phyloP scores from a whole-genome alignment of 2,888 invertebrate genomes.

The Brenthis ino region DNA sequence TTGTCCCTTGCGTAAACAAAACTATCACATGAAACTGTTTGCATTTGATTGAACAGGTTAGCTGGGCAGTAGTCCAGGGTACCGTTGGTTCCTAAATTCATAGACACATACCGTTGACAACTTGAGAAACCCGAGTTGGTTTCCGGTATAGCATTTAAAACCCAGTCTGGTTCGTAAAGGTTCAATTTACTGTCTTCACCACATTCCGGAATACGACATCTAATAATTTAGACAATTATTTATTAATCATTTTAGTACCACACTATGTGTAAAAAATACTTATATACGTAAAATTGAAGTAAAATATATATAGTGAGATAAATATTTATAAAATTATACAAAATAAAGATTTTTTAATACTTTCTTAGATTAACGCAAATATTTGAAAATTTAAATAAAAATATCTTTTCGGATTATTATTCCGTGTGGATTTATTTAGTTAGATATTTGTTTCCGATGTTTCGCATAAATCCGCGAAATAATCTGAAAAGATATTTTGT shows the following conservation, averaged over 20 bases:
- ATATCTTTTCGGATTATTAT: too few relatives aligned
- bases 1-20: constrained; percentile 46
- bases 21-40: constrained; percentile 40
- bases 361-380: too few relatives aligned
- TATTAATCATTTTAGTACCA: neutral
- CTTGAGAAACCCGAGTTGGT: constrained; percentile 56
- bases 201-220: constrained; percentile 73
- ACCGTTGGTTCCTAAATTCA: constrained; percentile 40
- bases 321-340: too few relatives aligned
- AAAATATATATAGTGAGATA: too few relatives aligned
- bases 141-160: constrained; percentile 58
- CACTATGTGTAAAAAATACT: too few relatives aligned
- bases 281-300: too few relatives aligned
- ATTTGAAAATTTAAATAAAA: too few relatives aligned
- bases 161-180: constrained; percentile 56
- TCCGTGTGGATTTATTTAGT: too few relatives aligned
- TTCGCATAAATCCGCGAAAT: too few relatives aligned
- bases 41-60: constrained; percentile 48
- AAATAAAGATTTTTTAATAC: too few relatives aligned
- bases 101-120: constrained; percentile 57
- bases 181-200: constrained; percentile 46
- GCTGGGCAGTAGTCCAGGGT: constrained; percentile 52
- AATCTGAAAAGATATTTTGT: too few relatives aligned
- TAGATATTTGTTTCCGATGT: too few relatives aligned
- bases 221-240: constrained; percentile 40